Evolutionary conservation across 2,888 invertebrate genomes (phyloP), one percentile per base, ranked within the genome.

Genomic region (Drosophila pullipes): DNA sequence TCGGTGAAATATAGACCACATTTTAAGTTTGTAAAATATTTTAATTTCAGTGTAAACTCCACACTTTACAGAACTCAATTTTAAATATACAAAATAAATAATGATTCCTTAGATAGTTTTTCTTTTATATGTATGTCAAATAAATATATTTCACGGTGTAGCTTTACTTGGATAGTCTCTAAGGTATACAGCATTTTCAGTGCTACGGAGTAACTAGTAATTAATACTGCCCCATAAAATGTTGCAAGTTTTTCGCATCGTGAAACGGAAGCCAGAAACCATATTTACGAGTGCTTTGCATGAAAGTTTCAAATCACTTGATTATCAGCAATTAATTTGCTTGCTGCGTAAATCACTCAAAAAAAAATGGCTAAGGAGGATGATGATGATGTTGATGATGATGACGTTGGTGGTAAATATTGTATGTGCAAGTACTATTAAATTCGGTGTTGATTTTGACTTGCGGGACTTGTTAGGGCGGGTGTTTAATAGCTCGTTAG

Each of bases 281-380:
- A 69, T 69, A 70, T 72, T 71, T 68, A 74, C 66, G 80, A 74
- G 69, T 58, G 52, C 44, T 64, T 60, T 11, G 81, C 83, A 85
- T 85, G 74, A 81, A 81, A 81, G 81, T 81, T 84, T 83, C 72
- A 86, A 89, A 89, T 89, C 86, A 76, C 86, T 84, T 84, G 78
- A 89, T 84, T 84, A 78, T 78, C 70, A 81, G 74, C 89, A 83
- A 85, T 84, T 88, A 78, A 88, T 73, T 74, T 75, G 69, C 58
- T 59, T 54, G 33, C 54, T 39, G 61, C 69, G 65, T 83, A 74
- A 83, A 77, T 83, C 74, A 71, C 59, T 66, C 62, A 53, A 59
- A 62, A 53, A 30, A 30, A 28, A 52, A 9, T 33, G 31, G 25
- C 10, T 41, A 13, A 30, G 39, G 2, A n/a, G 6, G 3, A n/a